Percentiles rank a stretch among this genome's conserved stretches.
These are phyloP conservation scores for Amblyjoppa fuscipennis DNA, from an alignment of 2,888 invertebrate genomes.

Conservation along the genomic window DNA sequence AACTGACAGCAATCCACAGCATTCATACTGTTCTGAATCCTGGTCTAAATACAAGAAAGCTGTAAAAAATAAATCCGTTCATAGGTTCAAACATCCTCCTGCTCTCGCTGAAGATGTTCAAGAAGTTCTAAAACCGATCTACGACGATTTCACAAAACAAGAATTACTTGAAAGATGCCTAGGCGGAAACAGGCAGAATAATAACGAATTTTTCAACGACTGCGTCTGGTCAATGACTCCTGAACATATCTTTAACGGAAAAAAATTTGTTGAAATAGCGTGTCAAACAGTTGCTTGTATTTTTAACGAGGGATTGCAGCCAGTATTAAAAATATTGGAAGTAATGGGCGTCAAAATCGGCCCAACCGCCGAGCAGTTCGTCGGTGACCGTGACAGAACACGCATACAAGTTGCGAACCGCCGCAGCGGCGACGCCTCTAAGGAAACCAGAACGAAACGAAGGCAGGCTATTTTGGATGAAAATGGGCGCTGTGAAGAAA, in stretches of 20 bases:
- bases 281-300: too few species aligned
- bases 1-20: constrained; percentile 69
- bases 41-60: constrained; percentile 55
- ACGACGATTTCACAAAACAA: constrained; percentile 60
- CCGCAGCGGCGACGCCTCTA: constrained; percentile 61
- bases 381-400: too few species aligned
- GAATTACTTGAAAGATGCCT: constrained; percentile 67
- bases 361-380: too few species aligned
- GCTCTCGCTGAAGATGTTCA: constrained; percentile 59
- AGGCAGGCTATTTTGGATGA: neutral
- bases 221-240: constrained; percentile 67
- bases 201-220: constrained; percentile 69
- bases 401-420: constrained; percentile 49
- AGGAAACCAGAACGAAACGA: neutral
- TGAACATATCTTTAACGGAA: constrained; percentile 62
- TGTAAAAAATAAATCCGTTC: constrained; percentile 25
- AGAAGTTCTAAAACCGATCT: constrained; percentile 65
- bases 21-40: constrained; percentile 63
- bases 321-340: too few species aligned
- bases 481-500: constrained; percentile 3
- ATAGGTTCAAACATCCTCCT: constrained; percentile 58
- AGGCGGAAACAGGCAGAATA: constrained; percentile 69
- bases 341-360: too few species aligned
- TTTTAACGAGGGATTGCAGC: too few species aligned
- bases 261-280: neutral